Evolutionary conservation across 2,797 vertebrate genomes (phyloP), one percentile per base, ranked within the genome.

Genomic region (Philypnodon macrostomus): DNA sequence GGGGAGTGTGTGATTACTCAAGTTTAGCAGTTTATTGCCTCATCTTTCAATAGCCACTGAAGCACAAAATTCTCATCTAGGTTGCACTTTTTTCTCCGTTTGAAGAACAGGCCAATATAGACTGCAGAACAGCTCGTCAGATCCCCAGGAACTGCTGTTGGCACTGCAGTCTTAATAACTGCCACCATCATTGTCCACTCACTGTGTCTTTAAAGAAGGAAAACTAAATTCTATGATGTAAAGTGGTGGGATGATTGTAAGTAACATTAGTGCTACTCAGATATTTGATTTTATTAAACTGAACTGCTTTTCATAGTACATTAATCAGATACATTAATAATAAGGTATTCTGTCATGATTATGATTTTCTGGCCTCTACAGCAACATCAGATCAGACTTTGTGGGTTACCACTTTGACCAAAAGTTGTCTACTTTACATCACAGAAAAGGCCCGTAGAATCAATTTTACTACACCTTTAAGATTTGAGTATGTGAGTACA

Each of bases 31-130:
- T 95, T 97, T 97, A 98, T 96, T 96, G 95, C 95, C 93, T 97
- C 94, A 96, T 99, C 95, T 97, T 95, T 96, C 94, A 97, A 97
- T 95, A 93, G 93, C 92, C 94, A 96, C 90, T 90, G 93, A 95
- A 96, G 95, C 96, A 95, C 92, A 95, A 93, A 95, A 97, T 97
- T 97, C 93, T 96, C 95, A 97, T 98, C 94, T 97, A 92, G 91
- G 92, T 93, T 93, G 91, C 91, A 92, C 91, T 75, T 82, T 88
- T 80, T 63, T 36, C 74, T 67, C 46, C 90, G 91, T 90, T 94
- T 92, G 92, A 95, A 93, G 92, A 95, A 93, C 91, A 92, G 92
- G 89, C 90, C 93, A 90, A 92, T 93, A 93, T 92, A 93, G 92
- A 93, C 90, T 93, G 90, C 87, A 87, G 90, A 93, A 87, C 90